Evolutionary conservation across 2,888 invertebrate genomes (phyloP).

Genomic region (Stenchaetothrips biformis): DNA sequence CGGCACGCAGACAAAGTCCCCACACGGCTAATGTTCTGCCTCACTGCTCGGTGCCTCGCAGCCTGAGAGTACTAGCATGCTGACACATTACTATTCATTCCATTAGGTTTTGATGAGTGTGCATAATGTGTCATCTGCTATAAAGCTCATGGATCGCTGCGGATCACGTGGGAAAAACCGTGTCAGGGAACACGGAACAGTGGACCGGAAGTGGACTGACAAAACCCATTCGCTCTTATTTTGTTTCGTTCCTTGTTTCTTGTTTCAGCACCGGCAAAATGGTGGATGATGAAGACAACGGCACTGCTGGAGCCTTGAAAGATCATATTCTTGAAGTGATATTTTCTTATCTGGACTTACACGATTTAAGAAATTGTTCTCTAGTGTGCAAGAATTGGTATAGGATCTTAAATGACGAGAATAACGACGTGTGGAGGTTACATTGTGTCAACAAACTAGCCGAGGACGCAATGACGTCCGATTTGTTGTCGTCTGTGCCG

Average conservation of each 20-base stretch:
- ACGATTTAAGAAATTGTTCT: constrained; percentile 82
- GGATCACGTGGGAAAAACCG: constrained; percentile 36
- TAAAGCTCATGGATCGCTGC: constrained; percentile 39
- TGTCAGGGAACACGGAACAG: too few species aligned
- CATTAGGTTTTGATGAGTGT: too few species aligned
- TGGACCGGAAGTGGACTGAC: constrained; percentile 34
- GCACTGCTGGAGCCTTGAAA: constrained; percentile 59
- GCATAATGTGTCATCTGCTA: too few species aligned
- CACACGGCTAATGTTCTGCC: too few species aligned
- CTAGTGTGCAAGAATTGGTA: constrained; percentile 93
- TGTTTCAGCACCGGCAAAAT: constrained; percentile 47
- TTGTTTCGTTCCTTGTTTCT: constrained; percentile 30
- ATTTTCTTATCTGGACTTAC: constrained; percentile 84
- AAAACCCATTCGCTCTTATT: constrained; percentile 28
- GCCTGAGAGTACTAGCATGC: too few species aligned
- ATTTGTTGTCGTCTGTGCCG: constrained; percentile 78
- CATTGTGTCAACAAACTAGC: constrained; percentile 83
- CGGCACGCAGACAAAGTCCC: too few species aligned
- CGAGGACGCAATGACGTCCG: constrained; percentile 83
- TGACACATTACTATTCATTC: too few species aligned
- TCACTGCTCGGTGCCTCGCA: too few species aligned
- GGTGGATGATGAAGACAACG: constrained; percentile 50
- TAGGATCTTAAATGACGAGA: constrained; percentile 82
- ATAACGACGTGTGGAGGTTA: constrained; percentile 91
- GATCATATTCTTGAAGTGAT: constrained; percentile 82